Evolutionary conservation across 2,113 vertebrate species (phyloP).

Genomic region (Cottus gobio): DNA sequence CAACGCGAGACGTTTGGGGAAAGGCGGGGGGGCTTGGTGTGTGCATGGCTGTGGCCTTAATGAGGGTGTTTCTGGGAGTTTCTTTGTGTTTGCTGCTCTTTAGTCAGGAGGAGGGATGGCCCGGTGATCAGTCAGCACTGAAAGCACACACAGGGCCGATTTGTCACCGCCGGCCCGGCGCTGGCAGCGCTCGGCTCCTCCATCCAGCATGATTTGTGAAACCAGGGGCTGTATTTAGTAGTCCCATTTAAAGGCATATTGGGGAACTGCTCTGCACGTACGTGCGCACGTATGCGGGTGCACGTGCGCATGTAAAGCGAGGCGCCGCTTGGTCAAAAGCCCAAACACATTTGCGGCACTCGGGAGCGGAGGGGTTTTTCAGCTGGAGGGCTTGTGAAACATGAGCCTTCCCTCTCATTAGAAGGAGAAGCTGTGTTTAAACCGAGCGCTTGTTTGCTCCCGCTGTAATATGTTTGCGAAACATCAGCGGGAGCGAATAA

Average conservation of each 20-base stretch:
- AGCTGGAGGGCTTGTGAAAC: constrained; percentile 77
- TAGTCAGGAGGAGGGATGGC: constrained; percentile 76
- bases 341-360: constrained; percentile 71
- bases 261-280: constrained; percentile 60
- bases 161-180: constrained; percentile 78
- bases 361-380: constrained; percentile 65
- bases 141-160: constrained; percentile 77
- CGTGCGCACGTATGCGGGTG: constrained; percentile 6
- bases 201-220: constrained; percentile 81
- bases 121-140: constrained; percentile 80
- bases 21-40: constrained; percentile 26
- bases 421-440: constrained; percentile 77
- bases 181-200: constrained; percentile 76
- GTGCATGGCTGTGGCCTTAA: constrained; percentile 78
- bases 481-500: constrained; percentile 77
- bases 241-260: constrained; percentile 81
- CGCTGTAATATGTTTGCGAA: constrained; percentile 75
- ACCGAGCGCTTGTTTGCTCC: constrained; percentile 76
- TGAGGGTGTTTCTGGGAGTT: constrained; percentile 76
- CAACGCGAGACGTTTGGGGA: constrained; percentile 62
- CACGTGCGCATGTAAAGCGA: constrained; percentile 37
- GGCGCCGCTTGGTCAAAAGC: constrained; percentile 65
- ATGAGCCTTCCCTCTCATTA: constrained; percentile 80
- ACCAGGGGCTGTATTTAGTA: constrained; percentile 79
- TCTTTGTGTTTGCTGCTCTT: constrained; percentile 83